Evolutionary conservation across 2,888 invertebrate species (phyloP).

Genomic region (Alloscopus bannaensis): DNA sequence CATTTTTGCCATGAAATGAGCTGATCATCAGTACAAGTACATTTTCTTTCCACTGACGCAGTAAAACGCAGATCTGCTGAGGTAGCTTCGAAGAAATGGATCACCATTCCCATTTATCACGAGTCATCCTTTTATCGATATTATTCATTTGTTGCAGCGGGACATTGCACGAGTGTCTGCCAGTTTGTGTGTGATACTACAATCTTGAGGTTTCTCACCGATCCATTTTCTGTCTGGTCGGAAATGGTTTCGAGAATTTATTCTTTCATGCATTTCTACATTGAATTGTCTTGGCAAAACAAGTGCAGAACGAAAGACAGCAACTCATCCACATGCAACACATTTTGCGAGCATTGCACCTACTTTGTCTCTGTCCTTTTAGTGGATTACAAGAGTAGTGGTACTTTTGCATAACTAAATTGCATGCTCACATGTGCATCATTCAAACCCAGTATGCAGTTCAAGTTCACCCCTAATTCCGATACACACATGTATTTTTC

Average conservation of each 20-base stretch:
- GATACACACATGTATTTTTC: background rate
- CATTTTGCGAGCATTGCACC: background rate
- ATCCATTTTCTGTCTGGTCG: constrained; percentile 13
- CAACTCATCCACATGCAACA: no score
- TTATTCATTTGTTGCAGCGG: background rate
- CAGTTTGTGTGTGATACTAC: constrained; percentile 27
- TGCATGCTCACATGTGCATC: no score
- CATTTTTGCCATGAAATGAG: no score
- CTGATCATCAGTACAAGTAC: no score
- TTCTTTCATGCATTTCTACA: background rate
- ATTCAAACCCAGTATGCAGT: background rate
- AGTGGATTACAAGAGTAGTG: background rate
- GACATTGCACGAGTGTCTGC: background rate
- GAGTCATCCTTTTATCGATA: background rate
- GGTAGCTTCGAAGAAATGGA: no score
- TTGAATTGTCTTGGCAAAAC: constrained; percentile 11
- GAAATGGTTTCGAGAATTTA: constrained; percentile 4
- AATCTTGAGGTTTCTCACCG: constrained; percentile 42
- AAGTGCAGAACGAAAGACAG: background rate
- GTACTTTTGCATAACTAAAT: background rate
- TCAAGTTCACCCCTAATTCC: constrained; percentile 12
- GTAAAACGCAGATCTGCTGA: no score
- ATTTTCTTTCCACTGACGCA: no score
- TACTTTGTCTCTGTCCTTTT: constrained; percentile 2
- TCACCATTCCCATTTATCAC: background rate